Base-by-base conservation (phyloP, 2,888 invertebrate species). In the Drosophila aldrichi region DNA sequence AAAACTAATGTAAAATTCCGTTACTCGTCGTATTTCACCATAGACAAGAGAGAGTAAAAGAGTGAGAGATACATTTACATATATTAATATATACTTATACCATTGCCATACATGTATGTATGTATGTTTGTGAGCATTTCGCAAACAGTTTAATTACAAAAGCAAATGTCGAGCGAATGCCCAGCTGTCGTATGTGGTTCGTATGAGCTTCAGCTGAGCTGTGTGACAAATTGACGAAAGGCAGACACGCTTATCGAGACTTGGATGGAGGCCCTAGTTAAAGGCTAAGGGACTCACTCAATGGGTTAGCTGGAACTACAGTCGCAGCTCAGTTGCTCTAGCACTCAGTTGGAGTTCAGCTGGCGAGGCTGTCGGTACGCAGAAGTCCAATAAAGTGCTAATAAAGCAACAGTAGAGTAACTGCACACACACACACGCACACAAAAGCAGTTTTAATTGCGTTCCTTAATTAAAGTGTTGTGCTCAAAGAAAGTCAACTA, bases 281-380 rank as follows among this genome's bases (percentile, higher is more conserved):
- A 22, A 25, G 54, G 38, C 38, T 40, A 54, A 54, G 41, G 54
- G 54, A 20, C 60, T 25, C 56, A 32, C 40, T n/a, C 10, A 8
- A 40, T 44, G 22, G 55, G 48, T 40, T 41, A 55, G 48, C 54
- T 61, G 46, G 55, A 68, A 72, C 32, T 59, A 65, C 60, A 76
- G 72, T 49, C 79, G 48, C 58, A 56, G 57, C 29, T 41, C 65
- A 40, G 51, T 59, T 60, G 68, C 68, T 62, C 62, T 18, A 60
- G 56, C 67, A 59, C 76, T 84, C 69, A 84, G 84, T 84, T 87
- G 59, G 58, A 70, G 70, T 79, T 62, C 68, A 88, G 85, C 89
- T 58, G 75, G 87, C 87, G 69, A 68, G 61, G 84, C 87, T 88
- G 87, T 74, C 89, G 85, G 84, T 85, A 73, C 68, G 61, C 36